Evolutionary conservation across 2,888 invertebrate genomes (phyloP), one percentile per base, ranked within the genome.

Genomic region (Pyrrhosoma nymphula): DNA sequence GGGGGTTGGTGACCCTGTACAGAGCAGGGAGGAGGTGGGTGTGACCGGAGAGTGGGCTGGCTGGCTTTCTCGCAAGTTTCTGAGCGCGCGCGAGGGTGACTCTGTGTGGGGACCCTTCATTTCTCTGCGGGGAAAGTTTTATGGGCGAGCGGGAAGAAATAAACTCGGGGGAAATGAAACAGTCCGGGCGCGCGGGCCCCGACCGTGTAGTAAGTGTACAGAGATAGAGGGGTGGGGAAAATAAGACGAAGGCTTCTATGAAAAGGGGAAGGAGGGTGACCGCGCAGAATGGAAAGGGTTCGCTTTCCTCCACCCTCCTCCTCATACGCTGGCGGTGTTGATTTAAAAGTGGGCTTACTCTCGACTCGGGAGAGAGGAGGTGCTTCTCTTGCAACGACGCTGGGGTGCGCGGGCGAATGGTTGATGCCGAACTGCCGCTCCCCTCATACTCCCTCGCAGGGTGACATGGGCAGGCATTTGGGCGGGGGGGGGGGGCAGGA

Each of bases 161-260:
- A 93, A 93, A 93, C 93, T 93, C 16, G 26, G 69, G 91, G 91
- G 93, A 89, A 89, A 89, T 89, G 55, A 89, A 89, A 89, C 89
- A 55, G 89, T 55, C n/a, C 47, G 88, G 16, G 89, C 35, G 26
- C 55, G 26, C 23, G 20, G 89, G 55, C 35, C 16, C 16, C 30
- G 82, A 2, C 35, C n/a, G 82, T 69, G n/a, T 69, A 82, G 35
- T 35, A 18, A 16, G 82, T 82, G 82, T 82, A 30, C 82, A 0
- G 82, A 82, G 82, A 69, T 35, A 35, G 82, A n/a, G 69, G 82
- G 30, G 82, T 35, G 82, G 30, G 14, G n/a, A 69, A 69, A 69
- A 69, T 26, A 69, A 82, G 82, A 35, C 30, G 82, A 89, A 10
- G 55, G 26, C 14, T 56, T 89, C 39, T 39, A 16, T 47, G 56